Conservation (phyloP, 2,797 vertebrate species). For the Picus viridis region DNA sequence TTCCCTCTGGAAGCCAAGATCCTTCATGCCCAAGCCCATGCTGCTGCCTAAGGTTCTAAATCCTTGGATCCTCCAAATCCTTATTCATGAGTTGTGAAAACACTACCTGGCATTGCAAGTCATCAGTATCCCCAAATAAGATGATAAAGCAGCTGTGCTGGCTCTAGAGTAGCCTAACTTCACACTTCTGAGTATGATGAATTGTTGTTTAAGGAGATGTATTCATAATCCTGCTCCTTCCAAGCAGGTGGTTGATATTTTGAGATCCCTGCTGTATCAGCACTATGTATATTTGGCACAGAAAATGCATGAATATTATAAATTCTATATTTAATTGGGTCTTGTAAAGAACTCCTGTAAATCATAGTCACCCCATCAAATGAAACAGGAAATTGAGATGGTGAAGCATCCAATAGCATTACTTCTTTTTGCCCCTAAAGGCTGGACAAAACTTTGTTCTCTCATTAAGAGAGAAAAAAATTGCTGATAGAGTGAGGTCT, state of each 20-base stretch:
- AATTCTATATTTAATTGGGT: conserved; percentile 66
- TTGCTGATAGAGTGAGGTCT: neutral
- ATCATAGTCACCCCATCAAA: conserved; percentile 61
- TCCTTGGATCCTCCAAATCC: neutral
- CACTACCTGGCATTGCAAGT: neutral
- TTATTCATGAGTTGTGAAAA: neutral
- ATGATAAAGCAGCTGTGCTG: conserved; percentile 66
- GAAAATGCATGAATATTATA: conserved; percentile 66
- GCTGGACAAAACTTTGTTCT: conserved; percentile 2
- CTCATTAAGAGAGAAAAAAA: neutral
- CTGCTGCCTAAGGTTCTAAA: neutral
- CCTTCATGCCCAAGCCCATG: neutral
- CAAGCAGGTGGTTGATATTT: conserved; percentile 73
- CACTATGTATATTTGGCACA: conserved; percentile 68
- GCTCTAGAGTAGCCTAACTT: conserved; percentile 60
- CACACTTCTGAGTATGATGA: conserved; percentile 65
- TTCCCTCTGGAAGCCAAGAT: neutral
- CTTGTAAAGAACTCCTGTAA: conserved; percentile 59
- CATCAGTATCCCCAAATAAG: conserved; percentile 44
- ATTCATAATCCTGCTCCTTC: conserved; percentile 60
- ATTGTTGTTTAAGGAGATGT: conserved; percentile 70
- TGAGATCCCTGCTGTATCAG: conserved; percentile 70
- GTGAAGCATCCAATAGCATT: conserved; percentile 20
- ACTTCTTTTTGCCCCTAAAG: neutral
- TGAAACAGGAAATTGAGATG: conserved; percentile 29